Base-by-base conservation (phyloP, 2,113 vertebrate genomes). In the Spea multiplicata region DNA sequence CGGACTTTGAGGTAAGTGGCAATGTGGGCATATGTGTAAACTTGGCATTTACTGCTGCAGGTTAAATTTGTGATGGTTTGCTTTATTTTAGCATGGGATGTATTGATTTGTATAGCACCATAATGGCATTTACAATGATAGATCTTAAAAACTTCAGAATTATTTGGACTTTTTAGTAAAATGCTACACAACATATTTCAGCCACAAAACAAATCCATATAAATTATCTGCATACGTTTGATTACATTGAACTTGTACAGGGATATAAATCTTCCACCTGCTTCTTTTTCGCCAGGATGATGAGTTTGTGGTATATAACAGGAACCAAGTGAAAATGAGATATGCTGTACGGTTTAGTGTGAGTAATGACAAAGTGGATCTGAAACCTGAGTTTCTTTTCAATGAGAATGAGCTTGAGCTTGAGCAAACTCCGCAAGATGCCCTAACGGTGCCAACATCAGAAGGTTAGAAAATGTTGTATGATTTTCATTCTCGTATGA, bases 291-390 rank as follows among this genome's bases (percentile, higher is more conserved):
- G 10, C 5, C 66, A 97, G 94, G 93, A 94, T 85, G 91, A 97
- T 62, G 93, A 96, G 87, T 96, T 91, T 81, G 93, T 95, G 74
- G 93, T 96, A 10, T 97, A 95, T 88, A 91, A 90, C 80, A 88
- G 89, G 0, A 90, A 88, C 64, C 94, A 96, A 85, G 85, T 96
- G 83, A 92, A 91, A 85, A 91, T 96, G 61, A 95, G 88, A 76
- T 96, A 95, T 3, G 85, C 96, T 82, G 85, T 96, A 74, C 93
- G 89, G 82, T 95, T 93, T 88, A 88, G 71, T 49, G 1, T 90
- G 4, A 59, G 83, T 78, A 90, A 86, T 44, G 93, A 96, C 67
- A 13, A 82, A 53, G 72, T 91, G 75, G 93, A 90, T 5, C 93
- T 95, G 85, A 82, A 87, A 44, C 89, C 91, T 59, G 4, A 30